Conservation (phyloP, 1,140 invertebrate genomes). For the Eumeta japonica region DNA sequence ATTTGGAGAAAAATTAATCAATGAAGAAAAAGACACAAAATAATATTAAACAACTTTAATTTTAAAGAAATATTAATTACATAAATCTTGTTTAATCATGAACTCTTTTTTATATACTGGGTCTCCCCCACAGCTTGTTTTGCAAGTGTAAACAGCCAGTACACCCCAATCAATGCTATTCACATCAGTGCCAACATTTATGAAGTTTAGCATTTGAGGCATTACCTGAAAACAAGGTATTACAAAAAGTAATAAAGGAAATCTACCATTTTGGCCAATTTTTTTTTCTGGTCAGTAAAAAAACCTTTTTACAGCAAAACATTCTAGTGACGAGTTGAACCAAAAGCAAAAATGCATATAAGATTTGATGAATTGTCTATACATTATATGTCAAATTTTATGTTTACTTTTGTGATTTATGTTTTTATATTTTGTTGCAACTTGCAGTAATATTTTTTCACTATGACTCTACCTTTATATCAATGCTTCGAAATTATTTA, state of each 20-base stretch:
- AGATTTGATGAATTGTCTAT: no score
- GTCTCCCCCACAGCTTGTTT: conserved; percentile 67
- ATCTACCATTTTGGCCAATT: no score
- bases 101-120: conserved; percentile 73
- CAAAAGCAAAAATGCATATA: conserved; percentile 4
- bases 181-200: conserved; percentile 68
- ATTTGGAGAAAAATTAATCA: conserved; percentile 39
- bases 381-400: no score
- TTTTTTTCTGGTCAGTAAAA: no score
- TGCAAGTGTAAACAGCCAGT: conserved; percentile 82
- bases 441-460: no score
- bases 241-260: no score
- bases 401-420: no score
- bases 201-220: conserved; percentile 82
- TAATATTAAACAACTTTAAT: conserved; percentile 11
- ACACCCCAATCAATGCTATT: conserved; percentile 87
- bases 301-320: no score
- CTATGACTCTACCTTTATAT: no score
- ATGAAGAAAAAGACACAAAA: conserved; percentile 14
- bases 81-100: conserved; percentile 86
- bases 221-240: conserved; percentile 69
- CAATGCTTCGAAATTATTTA: no score
- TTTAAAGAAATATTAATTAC: conserved; percentile 21
- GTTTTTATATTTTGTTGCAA: no score
- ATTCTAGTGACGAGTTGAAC: no score